Percentiles rank a stretch among this genome's conserved stretches.
Evolutionary conservation across 2,113 vertebrate genomes (phyloP).

Genomic region (Camarhynchus parvulus): DNA sequence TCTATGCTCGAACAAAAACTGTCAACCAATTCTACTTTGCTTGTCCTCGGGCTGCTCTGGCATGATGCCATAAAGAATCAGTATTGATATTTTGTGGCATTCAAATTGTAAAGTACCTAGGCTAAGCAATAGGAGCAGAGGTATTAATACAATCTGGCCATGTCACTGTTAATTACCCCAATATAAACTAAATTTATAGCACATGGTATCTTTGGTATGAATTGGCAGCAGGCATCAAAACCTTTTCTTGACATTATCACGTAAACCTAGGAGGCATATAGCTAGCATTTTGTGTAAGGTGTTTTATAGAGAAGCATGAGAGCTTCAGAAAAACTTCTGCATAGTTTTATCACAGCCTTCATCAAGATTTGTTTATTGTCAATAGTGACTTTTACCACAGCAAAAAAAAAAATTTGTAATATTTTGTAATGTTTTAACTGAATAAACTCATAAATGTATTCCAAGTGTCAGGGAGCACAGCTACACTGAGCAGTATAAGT

Average conservation of each 20-base stretch:
- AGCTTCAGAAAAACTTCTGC: not conserved
- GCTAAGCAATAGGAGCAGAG: conserved; percentile 55
- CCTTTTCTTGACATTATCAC: conserved; percentile 56
- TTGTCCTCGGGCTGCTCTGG: conserved; percentile 74
- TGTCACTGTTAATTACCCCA: conserved; percentile 74
- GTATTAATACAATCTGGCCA: conserved; percentile 68
- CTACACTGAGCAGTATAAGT: not conserved
- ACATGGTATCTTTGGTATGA: conserved; percentile 46
- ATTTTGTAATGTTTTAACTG: conserved; percentile 35
- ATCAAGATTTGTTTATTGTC: conserved; percentile 18
- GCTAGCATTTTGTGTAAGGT: not conserved
- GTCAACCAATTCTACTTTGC: conserved; percentile 65
- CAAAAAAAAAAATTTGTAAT: not conserved
- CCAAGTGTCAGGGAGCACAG: not conserved
- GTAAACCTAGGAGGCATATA: conserved; percentile 40
- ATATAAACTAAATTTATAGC: conserved; percentile 77
- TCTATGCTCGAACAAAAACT: conserved; percentile 73
- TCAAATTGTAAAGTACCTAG: conserved; percentile 69
- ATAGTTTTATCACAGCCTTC: not conserved
- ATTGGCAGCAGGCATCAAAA: conserved; percentile 55
- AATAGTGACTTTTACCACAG: not conserved
- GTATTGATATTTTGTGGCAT: conserved; percentile 82
- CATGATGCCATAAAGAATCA: conserved; percentile 74
- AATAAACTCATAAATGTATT: conserved; percentile 53
- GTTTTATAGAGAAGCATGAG: not conserved